Conservation (phyloP, 2,113 vertebrate genomes). For the Crotalus viridis region DNA sequence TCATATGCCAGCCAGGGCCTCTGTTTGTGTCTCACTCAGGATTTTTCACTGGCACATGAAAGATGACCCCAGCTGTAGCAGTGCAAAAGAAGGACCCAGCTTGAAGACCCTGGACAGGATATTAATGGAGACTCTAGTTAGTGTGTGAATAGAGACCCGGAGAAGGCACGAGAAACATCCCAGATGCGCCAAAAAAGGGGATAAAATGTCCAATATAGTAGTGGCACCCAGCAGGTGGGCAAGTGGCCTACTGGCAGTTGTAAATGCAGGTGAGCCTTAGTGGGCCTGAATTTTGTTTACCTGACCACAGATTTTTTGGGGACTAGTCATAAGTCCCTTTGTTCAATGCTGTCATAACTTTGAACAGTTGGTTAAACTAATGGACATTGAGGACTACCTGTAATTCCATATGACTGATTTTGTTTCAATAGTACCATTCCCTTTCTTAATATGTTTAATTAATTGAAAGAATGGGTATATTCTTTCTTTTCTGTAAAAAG, state of each 20-base stretch:
- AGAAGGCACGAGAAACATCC: neutral
- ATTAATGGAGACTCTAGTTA: neutral
- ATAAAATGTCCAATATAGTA: neutral
- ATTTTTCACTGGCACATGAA: neutral
- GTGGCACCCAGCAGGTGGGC: neutral
- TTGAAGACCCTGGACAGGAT: neutral
- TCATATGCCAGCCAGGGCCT: neutral
- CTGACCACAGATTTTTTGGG: neutral
- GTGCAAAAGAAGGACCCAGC: neutral
- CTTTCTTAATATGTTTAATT: neutral
- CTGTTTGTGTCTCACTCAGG: neutral
- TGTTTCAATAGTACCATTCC: neutral
- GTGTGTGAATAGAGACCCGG: neutral
- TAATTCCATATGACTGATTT: neutral
- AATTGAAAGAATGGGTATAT: neutral
- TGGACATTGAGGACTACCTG: neutral
- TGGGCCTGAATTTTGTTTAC: neutral
- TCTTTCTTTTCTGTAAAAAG: constrained; percentile 7
- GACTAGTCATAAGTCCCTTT: neutral
- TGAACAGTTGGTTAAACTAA: neutral
- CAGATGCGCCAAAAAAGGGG: neutral
- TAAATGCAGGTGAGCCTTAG: neutral
- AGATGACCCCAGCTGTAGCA: neutral
- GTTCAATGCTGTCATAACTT: neutral
- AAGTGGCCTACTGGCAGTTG: neutral